Evolutionary conservation across 2,113 vertebrate genomes (phyloP).

Genomic region (Alexandromys fortis): DNA sequence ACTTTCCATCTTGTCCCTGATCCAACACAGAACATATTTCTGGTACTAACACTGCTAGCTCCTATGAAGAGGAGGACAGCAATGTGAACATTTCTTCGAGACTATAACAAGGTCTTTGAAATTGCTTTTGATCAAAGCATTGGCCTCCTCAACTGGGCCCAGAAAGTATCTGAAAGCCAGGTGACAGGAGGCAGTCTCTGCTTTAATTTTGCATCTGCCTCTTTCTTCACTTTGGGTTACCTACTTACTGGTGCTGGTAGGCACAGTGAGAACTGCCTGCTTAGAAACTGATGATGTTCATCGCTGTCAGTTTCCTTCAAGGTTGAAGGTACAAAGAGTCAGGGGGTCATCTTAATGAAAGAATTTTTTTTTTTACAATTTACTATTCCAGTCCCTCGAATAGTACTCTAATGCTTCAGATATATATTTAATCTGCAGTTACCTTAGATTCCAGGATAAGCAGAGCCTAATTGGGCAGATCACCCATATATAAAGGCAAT

Average conservation of each 20-base stretch:
- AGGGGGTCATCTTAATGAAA: background rate
- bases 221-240: background rate
- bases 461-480: no score
- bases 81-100: background rate
- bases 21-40: background rate
- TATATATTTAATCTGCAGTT: no score
- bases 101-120: background rate
- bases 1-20: background rate
- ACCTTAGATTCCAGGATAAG: background rate
- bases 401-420: background rate
- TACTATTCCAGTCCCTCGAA: background rate
- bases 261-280: background rate
- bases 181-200: background rate
- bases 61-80: rapidly evolving
- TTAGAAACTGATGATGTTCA: background rate
- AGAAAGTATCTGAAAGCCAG: background rate
- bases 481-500: background rate
- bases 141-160: no score
- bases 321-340: background rate
- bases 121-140: background rate
- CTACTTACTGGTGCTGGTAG: background rate
- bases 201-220: background rate
- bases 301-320: no score
- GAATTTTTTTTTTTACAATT: background rate
- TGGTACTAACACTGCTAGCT: background rate